Evolutionary conservation across 2,888 invertebrate species (phyloP).

Genomic region (Lordiphosa fenestrarum): DNA sequence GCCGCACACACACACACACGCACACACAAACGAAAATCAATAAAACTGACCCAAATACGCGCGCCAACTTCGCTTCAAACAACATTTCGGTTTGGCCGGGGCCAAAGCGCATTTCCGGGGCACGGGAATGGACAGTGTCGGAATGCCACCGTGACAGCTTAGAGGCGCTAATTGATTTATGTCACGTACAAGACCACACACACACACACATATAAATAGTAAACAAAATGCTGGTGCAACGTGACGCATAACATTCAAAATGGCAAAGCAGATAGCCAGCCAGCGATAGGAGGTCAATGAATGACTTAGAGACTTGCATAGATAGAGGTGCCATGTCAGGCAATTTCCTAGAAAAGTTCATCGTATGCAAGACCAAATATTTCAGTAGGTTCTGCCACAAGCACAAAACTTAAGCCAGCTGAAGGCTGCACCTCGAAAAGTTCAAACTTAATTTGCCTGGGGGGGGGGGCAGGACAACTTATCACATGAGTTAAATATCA

Average conservation of each 20-base stretch:
- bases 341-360: too few species aligned
- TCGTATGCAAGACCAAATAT: too few species aligned
- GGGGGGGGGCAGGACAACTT: too few species aligned
- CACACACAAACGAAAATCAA: constrained; percentile 49
- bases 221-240: constrained; percentile 56
- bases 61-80: constrained; percentile 47
- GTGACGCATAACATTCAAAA: constrained; percentile 44
- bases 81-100: constrained; percentile 23
- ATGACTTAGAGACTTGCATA: too few species aligned
- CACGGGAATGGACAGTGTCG: constrained; percentile 6
- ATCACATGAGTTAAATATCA: too few species aligned
- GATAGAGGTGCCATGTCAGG: too few species aligned
- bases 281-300: too few species aligned
- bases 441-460: too few species aligned
- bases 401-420: too few species aligned
- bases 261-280: constrained; percentile 1
- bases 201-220: constrained; percentile 43
- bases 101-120: constrained; percentile 64
- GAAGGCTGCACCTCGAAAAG: too few species aligned
- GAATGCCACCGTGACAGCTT: constrained; percentile 58
- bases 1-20: neutral
- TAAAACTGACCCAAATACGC: constrained; percentile 72
- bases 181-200: constrained; percentile 53
- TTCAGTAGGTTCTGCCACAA: too few species aligned
- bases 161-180: constrained; percentile 67